These are phyloP conservation scores for Ormyrus thymus DNA, from an alignment of 2,888 invertebrate species.

Conservation along the genomic window DNA sequence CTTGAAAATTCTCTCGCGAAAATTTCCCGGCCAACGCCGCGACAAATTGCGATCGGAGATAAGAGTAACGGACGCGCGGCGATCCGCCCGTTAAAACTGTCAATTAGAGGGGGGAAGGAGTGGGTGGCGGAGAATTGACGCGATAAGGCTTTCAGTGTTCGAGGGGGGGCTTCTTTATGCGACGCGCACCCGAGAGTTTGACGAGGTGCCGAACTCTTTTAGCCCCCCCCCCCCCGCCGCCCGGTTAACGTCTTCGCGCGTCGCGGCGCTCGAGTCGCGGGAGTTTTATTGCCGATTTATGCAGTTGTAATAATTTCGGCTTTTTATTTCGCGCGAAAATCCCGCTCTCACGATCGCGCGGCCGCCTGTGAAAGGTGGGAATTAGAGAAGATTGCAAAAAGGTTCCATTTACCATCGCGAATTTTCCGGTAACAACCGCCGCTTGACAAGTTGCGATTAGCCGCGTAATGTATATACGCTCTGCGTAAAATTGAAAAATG, in stretches of 20 bases:
- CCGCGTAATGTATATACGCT: too few species aligned
- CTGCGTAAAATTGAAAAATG: too few species aligned
- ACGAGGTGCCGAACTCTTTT: background rate
- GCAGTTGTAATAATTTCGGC: background rate
- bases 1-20: constrained; percentile 2
- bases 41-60: constrained; percentile 21
- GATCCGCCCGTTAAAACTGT: background rate
- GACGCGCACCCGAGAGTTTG: background rate
- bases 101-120: constrained; percentile 4
- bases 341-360: constrained; percentile 14
- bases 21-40: constrained; percentile 22
- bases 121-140: too few species aligned
- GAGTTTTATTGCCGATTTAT: constrained; percentile 18
- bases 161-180: background rate
- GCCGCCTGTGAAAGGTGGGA: constrained; percentile 3
- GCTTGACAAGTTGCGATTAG: background rate
- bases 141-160: too few species aligned
- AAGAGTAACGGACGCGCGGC: constrained; percentile 2
- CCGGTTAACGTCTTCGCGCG: too few species aligned
- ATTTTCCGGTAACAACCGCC: constrained; percentile 5
- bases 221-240: background rate
- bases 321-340: constrained; percentile 32
- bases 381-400: constrained; percentile 39
- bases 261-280: background rate
- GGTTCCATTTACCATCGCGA: constrained; percentile 11